A percentile compares a stretch with the other conserved stretches of the same genome.
phyloP scores from a whole-genome alignment of 2,888 invertebrate species.

The Orthosia gothica region DNA sequence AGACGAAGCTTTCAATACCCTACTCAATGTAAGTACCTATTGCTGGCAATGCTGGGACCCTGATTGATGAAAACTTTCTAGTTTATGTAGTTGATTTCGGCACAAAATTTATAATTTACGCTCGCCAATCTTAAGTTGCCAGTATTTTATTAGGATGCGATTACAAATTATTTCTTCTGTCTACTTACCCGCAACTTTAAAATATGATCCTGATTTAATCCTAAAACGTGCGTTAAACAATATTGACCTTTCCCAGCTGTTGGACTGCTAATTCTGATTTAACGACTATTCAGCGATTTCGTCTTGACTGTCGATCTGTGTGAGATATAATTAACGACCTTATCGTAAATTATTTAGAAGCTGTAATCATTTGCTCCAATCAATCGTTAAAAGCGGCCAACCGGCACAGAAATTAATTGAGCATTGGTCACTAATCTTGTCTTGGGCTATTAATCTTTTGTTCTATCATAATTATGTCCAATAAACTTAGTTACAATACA shows the following conservation, averaged over 20 bases:
- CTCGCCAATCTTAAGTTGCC: no score
- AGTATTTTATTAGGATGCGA: no score
- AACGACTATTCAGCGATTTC: constrained; percentile 17
- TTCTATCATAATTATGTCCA: constrained; percentile 3
- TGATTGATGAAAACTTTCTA: neutral
- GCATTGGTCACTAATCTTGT: constrained; percentile 1
- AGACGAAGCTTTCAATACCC: constrained; percentile 95
- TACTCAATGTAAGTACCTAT: constrained; percentile 93
- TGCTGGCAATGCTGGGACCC: neutral
- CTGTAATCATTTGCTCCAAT: constrained; percentile 12
- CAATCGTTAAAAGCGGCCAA: constrained; percentile 24
- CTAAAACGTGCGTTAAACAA: neutral
- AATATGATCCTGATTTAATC: neutral
- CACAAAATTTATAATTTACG: neutral
- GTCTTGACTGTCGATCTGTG: constrained; percentile 4
- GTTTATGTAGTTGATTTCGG: neutral
- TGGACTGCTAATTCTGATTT: neutral
- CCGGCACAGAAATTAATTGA: constrained; percentile 17
- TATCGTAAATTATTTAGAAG: constrained; percentile 13
- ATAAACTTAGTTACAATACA: constrained; percentile 12
- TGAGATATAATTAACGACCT: constrained; percentile 14
- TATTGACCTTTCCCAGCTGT: constrained; percentile 12
- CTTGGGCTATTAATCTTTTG: constrained; percentile 11
- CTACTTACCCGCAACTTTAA: neutral
- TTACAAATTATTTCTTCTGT: no score